Evolutionary conservation across 2,113 vertebrate species (phyloP).

Genomic region (Gymnobelideus leadbeateri): DNA sequence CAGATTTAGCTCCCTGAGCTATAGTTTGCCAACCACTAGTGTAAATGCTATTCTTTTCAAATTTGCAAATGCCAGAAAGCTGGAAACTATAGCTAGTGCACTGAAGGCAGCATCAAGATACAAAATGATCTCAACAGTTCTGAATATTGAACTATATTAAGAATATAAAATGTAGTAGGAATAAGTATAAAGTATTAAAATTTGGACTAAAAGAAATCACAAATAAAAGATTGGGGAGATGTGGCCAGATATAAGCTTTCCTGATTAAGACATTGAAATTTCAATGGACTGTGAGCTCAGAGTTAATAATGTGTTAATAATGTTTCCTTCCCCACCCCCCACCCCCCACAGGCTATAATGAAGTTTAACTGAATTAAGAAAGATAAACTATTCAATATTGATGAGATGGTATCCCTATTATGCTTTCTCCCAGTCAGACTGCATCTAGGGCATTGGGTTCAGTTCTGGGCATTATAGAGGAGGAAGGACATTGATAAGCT

Average conservation of each 20-base stretch:
- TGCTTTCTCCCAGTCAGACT: not conserved
- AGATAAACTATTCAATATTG: not conserved
- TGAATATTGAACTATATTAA: not conserved
- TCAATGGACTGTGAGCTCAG: not conserved
- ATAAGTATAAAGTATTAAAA: not conserved
- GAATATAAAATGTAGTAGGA: not conserved
- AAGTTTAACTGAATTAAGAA: not conserved
- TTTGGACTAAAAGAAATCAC: not conserved
- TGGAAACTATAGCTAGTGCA: not conserved
- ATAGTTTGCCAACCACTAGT: not conserved
- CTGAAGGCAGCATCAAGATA: not conserved
- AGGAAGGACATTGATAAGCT: not conserved
- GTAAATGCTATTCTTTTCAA: not conserved
- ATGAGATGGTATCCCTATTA: not conserved
- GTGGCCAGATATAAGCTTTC: not conserved
- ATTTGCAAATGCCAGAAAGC: not conserved
- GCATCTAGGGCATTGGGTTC: not conserved
- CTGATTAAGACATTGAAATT: not conserved
- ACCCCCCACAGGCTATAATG: not conserved
- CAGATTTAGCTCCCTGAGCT: not conserved
- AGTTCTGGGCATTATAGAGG: not conserved
- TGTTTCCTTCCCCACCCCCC: too few relatives aligned
- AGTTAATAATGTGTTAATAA: not conserved
- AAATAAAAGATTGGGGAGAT: not conserved
- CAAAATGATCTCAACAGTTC: not conserved